Base-by-base conservation (phyloP, 2,113 vertebrate species). In the Passerina amoena region DNA sequence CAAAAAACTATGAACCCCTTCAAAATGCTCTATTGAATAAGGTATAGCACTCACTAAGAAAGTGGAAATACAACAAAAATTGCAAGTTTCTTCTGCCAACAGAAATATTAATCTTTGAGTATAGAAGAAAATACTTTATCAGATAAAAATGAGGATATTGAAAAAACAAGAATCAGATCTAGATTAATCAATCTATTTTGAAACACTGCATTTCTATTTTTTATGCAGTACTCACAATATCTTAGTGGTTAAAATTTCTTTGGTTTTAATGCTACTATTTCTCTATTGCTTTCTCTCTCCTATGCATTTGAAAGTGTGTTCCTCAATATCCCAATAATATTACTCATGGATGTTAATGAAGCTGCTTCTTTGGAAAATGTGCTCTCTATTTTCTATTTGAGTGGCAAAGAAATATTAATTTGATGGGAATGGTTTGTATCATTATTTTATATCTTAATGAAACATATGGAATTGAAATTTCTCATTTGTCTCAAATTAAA, bases 31-130 rank as follows among this genome's bases (percentile, higher is more conserved):
- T 54, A 9, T 2, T 51, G n/a, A 80, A 38, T 33, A 71, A 82
- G 2, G 8, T 14, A 47, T 50, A 80, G 1, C 1, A 0, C 2
- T 40, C 27, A 60, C 1, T 6, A 19, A 60, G 9, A 20, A 11
- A 47, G 33, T 4, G 2, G 14, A 64, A 68, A 79, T 25, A 47
- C 7, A 30, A n/a, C 2, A 75, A 69, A 86, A 78, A 42, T 9
- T 48, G 6, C 7, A 72, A 65, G 11, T 27, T 75, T 22, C 4
- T 54, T 69, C 50, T 65, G 27, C 11, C 27, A 82, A 11, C 6
- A 70, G 16, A 30, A 54, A 28, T 35, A 56, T 56, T 65, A 70
- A 61, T 16, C 3, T 57, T 56, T 44, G 14, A 31, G 6, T 35
- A 35, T 2, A 44, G 5, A n/a, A 80, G 28, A 64, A 66, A 31